Percentiles rank a stretch among this genome's conserved stretches.
These are phyloP conservation scores for Autographa pulchrina DNA, from an alignment of 2,888 invertebrate species.

Conservation along the genomic window DNA sequence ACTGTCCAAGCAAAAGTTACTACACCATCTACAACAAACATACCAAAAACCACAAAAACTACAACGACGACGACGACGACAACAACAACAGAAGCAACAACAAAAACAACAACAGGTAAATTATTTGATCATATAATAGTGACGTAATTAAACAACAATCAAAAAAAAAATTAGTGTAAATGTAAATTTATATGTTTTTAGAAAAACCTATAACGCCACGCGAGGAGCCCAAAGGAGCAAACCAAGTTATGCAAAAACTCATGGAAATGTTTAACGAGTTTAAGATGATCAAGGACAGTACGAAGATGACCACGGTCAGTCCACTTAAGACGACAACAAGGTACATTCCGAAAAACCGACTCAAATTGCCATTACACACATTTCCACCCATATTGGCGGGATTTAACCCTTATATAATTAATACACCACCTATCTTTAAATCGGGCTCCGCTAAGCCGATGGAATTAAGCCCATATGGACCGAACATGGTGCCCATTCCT, in stretches of 20 bases:
- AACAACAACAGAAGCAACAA: slow-evolving; percentile 34
- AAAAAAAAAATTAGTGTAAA: no score
- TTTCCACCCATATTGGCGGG: slow-evolving; percentile 19
- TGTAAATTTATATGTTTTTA: no score
- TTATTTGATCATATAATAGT: not conserved
- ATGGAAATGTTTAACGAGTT: slow-evolving; percentile 72
- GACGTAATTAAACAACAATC: no score
- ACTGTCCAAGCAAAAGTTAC: not conserved
- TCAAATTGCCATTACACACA: not conserved
- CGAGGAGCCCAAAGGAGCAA: slow-evolving; percentile 48
- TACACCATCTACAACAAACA: not conserved
- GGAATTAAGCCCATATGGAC: slow-evolving; percentile 5
- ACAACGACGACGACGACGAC: slow-evolving; percentile 21
- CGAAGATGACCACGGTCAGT: slow-evolving; percentile 21
- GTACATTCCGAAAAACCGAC: not conserved
- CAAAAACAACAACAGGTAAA: slow-evolving; percentile 40
- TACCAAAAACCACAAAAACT: slow-evolving; percentile 37
- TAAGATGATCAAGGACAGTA: slow-evolving; percentile 62
- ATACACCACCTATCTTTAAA: not conserved
- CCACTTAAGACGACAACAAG: slow-evolving; percentile 7
- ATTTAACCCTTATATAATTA: slow-evolving; percentile 32
- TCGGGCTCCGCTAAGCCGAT: not conserved
- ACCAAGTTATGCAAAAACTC: slow-evolving; percentile 67
- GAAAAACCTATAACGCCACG: slow-evolving; percentile 37
- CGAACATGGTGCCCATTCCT: slow-evolving; percentile 7